These are phyloP conservation scores for Diplosoma virens DNA, from an alignment of 23 tunicate genomes.

Conservation along the genomic window DNA sequence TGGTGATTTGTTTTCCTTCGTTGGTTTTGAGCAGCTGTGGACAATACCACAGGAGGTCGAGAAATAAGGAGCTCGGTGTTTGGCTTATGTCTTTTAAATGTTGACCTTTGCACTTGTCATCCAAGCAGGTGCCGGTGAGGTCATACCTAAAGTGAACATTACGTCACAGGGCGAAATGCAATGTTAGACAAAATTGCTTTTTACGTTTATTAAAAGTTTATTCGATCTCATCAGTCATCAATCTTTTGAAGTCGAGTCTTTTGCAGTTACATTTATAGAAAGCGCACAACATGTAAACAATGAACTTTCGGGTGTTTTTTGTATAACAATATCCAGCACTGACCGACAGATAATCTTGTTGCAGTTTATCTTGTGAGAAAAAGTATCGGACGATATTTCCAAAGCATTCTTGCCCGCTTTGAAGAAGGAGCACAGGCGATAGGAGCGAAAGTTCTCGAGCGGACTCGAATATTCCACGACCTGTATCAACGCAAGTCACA, in stretches of 20 bases:
- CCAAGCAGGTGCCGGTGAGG: constrained; percentile 66
- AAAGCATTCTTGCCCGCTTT: constrained; percentile 5
- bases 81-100: constrained; percentile 35
- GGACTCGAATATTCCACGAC: constrained; percentile 30
- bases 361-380: constrained; percentile 58
- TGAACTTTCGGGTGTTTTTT: neutral
- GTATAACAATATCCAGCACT: too few species aligned
- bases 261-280: too few species aligned
- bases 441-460: constrained; percentile 49
- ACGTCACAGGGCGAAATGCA: too few species aligned
- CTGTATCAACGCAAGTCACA: too few species aligned
- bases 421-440: constrained; percentile 48
- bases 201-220: too few species aligned
- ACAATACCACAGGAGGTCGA: constrained; percentile 71
- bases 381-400: constrained; percentile 53
- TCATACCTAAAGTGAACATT: constrained; percentile 41
- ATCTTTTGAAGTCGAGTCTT: too few species aligned
- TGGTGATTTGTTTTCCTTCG: constrained; percentile 22
- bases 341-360: constrained; percentile 66
- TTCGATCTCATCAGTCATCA: too few species aligned
- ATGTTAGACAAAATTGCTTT: too few species aligned
- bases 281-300: neutral
- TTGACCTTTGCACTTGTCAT: constrained; percentile 57
- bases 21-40: constrained; percentile 53
- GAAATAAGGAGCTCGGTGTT: constrained; percentile 34